Evolutionary conservation across 2,113 vertebrate genomes (phyloP).

Genomic region (Malaclemys terrapin): DNA sequence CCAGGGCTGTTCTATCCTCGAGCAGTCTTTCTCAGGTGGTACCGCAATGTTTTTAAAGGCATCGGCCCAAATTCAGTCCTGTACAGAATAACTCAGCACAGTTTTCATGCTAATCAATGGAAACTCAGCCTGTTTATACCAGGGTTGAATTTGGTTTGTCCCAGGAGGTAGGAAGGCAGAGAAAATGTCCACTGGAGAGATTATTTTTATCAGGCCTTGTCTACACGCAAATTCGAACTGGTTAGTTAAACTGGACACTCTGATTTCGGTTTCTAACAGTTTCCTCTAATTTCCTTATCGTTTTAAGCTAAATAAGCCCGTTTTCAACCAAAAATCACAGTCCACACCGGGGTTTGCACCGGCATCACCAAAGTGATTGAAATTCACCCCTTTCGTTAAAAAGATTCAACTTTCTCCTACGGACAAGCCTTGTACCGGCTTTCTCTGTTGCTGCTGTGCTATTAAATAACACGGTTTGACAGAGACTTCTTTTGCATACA

Average conservation of each 20-base stretch:
- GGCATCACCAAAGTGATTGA: not conserved
- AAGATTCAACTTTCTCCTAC: not conserved
- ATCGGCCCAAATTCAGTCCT: not conserved
- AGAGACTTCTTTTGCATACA: not conserved
- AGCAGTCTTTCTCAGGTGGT: rapidly evolving
- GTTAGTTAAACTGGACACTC: not conserved
- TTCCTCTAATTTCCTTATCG: not conserved
- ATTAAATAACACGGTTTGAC: not conserved
- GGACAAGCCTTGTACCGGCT: not conserved
- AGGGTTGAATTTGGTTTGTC: not conserved
- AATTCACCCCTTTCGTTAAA: not conserved
- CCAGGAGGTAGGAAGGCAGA: not conserved
- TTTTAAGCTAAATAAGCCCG: not conserved
- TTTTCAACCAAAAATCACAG: not conserved
- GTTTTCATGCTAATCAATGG: not conserved
- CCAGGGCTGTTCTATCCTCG: not conserved
- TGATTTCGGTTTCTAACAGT: not conserved
- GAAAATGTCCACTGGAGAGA: not conserved
- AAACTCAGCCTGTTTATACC: not conserved
- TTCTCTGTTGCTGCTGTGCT: not conserved
- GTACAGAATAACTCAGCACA: not conserved
- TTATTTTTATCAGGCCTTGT: not conserved
- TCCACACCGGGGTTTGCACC: not conserved
- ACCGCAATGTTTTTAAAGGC: not conserved
- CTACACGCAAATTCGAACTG: not conserved